These are phyloP conservation scores for Ennomos erosarius DNA, from an alignment of 2,888 invertebrate genomes.

Conservation along the genomic window DNA sequence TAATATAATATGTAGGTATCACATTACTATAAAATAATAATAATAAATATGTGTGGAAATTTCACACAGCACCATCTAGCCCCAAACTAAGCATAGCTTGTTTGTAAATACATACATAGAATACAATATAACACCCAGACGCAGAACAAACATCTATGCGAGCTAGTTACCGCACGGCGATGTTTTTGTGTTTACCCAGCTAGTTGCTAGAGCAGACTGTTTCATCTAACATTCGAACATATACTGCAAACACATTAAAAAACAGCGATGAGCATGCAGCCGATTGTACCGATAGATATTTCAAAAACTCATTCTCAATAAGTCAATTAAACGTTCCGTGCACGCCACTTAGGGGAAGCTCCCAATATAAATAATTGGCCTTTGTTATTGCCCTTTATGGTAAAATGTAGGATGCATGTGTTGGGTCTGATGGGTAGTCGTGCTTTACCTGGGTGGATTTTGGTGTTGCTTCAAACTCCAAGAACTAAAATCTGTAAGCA, in stretches of 20 bases:
- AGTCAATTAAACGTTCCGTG: constrained; percentile 83
- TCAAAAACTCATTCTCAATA: constrained; percentile 82
- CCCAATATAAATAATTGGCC: constrained; percentile 77
- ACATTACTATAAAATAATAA: too few species aligned
- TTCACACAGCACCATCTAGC: too few species aligned
- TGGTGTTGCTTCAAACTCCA: not conserved
- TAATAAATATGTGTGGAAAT: too few species aligned
- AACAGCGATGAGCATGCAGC: constrained; percentile 62
- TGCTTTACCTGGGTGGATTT: constrained; percentile 6
- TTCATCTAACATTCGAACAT: constrained; percentile 39
- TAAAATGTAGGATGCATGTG: constrained; percentile 46
- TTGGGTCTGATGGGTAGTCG: constrained; percentile 31
- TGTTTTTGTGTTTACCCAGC: too few species aligned
- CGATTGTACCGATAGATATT: constrained; percentile 76
- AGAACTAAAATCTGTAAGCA: too few species aligned
- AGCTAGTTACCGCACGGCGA: too few species aligned
- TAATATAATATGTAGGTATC: too few species aligned
- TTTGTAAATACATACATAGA: too few species aligned
- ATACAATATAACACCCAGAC: too few species aligned
- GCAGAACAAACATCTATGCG: too few species aligned
- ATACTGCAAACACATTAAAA: constrained; percentile 46
- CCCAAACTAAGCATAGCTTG: too few species aligned
- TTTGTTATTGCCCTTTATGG: constrained; percentile 74
- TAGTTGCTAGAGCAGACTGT: too few species aligned
- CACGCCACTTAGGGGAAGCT: constrained; percentile 78